Percentiles rank a stretch among this genome's conserved stretches.
Conservation (phyloP, 2,888 invertebrate genomes). For the Mesochorus sp. region DNA sequence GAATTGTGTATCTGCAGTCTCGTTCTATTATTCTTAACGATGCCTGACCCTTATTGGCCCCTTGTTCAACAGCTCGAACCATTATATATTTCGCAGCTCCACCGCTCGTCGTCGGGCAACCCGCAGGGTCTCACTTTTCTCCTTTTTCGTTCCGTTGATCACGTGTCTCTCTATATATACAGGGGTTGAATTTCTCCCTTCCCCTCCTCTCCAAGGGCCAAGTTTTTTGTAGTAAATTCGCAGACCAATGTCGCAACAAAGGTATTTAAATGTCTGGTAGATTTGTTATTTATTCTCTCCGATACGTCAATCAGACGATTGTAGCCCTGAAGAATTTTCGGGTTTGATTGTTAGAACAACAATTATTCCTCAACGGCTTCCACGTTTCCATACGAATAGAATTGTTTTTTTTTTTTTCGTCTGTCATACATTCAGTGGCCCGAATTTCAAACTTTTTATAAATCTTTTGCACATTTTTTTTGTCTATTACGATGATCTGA, state of each 20-base stretch:
- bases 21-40: conserved; percentile 41
- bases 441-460: neutral
- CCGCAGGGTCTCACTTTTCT: neutral
- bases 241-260: no score
- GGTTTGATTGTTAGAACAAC: neutral
- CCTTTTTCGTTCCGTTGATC: neutral
- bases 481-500: no score
- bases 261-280: no score
- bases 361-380: neutral
- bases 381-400: neutral
- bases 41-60: conserved; percentile 11
- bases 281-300: neutral
- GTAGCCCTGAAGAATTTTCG: neutral
- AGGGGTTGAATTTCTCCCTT: no score
- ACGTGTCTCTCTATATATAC: no score
- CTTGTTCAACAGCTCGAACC: neutral
- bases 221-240: no score
- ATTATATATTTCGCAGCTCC: conserved; percentile 6
- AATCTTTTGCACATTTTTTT: neutral
- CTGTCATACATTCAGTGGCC: neutral
- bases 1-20: conserved; percentile 30
- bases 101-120: conserved; percentile 7
- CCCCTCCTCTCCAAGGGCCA: no score
- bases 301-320: neutral
- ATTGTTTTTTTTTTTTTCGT: neutral